These are phyloP conservation scores for Chaetodon trifasciatus DNA, from an alignment of 2,797 vertebrate species.

Conservation along the genomic window DNA sequence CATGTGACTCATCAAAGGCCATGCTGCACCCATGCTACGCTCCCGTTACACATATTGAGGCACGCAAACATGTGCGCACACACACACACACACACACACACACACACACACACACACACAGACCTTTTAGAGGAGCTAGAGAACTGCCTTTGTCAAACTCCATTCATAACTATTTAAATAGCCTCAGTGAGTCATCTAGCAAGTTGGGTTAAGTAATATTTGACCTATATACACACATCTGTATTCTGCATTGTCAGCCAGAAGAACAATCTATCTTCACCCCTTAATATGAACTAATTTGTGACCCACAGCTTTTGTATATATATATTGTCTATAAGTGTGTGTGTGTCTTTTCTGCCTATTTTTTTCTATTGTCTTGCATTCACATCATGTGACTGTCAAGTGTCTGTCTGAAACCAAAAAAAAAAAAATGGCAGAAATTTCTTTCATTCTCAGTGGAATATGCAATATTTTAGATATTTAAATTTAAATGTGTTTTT, in stretches of 20 bases:
- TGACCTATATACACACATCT: conserved; percentile 49
- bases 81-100: conserved; percentile 31
- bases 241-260: not conserved
- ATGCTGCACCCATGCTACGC: conserved; percentile 73
- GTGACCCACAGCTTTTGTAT: not conserved
- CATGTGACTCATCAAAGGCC: conserved; percentile 83
- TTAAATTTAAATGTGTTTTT: no score
- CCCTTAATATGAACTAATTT: not conserved
- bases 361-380: no score
- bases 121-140: conserved; percentile 24
- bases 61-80: conserved; percentile 22
- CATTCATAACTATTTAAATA: conserved; percentile 76
- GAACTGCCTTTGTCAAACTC: conserved; percentile 53
- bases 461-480: no score
- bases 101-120: conserved; percentile 40
- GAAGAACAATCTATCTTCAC: not conserved
- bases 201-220: conserved; percentile 47
- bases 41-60: conserved; percentile 54
- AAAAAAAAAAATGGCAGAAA: no score
- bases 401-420: no score
- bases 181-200: conserved; percentile 72
- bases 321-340: not conserved
- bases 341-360: not conserved
- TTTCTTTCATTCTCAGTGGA: no score
- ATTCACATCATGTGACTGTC: no score